Evolutionary conservation across 2,113 vertebrate species (phyloP).

Genomic region (Cyphomyrus discorhynchus): DNA sequence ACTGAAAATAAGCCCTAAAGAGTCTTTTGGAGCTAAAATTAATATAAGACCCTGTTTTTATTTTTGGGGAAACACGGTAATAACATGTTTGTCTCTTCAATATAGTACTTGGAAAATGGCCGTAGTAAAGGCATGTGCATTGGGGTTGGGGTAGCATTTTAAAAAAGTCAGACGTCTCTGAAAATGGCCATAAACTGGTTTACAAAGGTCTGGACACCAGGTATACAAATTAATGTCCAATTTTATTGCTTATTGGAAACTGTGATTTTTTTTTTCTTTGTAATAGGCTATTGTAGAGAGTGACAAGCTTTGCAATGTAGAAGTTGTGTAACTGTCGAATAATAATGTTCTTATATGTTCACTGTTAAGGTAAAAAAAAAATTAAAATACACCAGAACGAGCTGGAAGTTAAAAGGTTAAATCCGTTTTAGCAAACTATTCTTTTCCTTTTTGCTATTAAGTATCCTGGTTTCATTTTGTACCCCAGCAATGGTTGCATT

Average conservation of each 20-base stretch:
- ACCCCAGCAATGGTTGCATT: neutral
- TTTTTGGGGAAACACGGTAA: neutral
- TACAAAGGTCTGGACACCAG: neutral
- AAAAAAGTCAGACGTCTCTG: neutral
- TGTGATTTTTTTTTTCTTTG: neutral
- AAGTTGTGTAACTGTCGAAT: neutral
- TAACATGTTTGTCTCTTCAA: neutral
- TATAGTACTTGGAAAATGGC: neutral
- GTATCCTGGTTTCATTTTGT: neutral
- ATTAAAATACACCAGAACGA: neutral
- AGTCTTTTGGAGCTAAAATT: too few relatives aligned
- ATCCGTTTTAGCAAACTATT: neutral
- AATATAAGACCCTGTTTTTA: too few relatives aligned
- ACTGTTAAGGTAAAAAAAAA: neutral
- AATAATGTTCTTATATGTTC: neutral
- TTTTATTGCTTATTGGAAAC: neutral
- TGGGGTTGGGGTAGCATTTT: neutral
- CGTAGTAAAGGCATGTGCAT: neutral
- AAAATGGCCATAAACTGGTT: neutral
- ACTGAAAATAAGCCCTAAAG: too few relatives aligned
- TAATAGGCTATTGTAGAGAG: neutral
- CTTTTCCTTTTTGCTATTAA: neutral
- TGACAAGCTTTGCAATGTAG: neutral
- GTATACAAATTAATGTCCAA: neutral
- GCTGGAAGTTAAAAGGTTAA: neutral